phyloP scores from a whole-genome alignment of 1,140 invertebrate species.

The Platyscapa corneri region DNA sequence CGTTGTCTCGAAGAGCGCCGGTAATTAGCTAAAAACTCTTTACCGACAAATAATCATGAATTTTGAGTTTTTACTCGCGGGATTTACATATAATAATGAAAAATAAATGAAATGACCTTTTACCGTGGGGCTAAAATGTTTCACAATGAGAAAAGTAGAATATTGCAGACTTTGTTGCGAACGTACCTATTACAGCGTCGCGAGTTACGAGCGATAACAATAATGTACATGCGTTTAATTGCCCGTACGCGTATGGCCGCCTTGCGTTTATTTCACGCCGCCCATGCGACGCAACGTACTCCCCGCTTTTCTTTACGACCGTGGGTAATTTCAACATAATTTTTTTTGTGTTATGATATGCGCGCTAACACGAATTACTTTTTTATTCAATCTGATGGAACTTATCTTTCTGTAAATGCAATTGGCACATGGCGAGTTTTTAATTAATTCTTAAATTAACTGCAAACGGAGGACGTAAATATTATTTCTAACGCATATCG shows the following conservation, averaged over 20 bases:
- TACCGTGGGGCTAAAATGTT: slow-evolving; percentile 39
- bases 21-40: neutral
- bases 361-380: slow-evolving; percentile 48
- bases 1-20: neutral
- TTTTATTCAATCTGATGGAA: slow-evolving; percentile 49
- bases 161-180: slow-evolving; percentile 51
- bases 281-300: slow-evolving; percentile 49
- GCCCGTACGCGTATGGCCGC: slow-evolving; percentile 54
- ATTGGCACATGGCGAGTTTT: slow-evolving; percentile 41
- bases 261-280: slow-evolving; percentile 56
- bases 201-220: slow-evolving; percentile 54
- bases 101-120: slow-evolving; percentile 29
- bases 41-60: neutral
- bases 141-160: slow-evolving; percentile 49
- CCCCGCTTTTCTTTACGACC: slow-evolving; percentile 52
- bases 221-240: slow-evolving; percentile 57
- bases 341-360: slow-evolving; percentile 42
- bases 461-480: slow-evolving; percentile 21
- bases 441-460: slow-evolving; percentile 44
- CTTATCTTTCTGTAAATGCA: slow-evolving; percentile 40
- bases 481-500: slow-evolving; percentile 12
- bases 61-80: neutral
- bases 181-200: slow-evolving; percentile 50
- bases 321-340: slow-evolving; percentile 47
- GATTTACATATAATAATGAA: slow-evolving; percentile 45